These are phyloP conservation scores for Prionailurus viverrinus DNA, from an alignment of 2,113 vertebrate species.

Conservation along the genomic window DNA sequence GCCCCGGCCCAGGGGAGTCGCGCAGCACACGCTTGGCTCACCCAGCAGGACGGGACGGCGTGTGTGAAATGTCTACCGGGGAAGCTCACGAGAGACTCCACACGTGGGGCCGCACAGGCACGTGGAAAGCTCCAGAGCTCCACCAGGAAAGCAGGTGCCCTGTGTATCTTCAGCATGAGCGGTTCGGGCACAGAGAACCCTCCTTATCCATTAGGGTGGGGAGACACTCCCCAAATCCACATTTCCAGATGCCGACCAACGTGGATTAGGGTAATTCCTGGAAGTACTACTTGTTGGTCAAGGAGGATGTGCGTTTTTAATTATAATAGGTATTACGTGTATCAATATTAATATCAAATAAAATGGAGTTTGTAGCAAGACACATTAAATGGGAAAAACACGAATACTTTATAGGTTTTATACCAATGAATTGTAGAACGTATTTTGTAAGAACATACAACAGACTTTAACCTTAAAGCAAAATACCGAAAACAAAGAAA, in stretches of 20 bases:
- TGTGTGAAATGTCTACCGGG: accelerated
- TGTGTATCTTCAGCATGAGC: background rate
- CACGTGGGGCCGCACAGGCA: background rate
- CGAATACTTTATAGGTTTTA: background rate
- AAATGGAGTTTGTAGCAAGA: background rate
- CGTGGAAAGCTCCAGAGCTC: background rate
- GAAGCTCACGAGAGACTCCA: background rate
- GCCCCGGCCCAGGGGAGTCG: background rate
- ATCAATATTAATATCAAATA: background rate
- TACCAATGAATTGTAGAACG: background rate
- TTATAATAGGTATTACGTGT: background rate
- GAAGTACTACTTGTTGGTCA: background rate
- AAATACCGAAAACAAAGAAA: background rate
- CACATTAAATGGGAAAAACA: background rate
- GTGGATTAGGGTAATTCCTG: background rate
- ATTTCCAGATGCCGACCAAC: accelerated
- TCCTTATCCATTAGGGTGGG: background rate
- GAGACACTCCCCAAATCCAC: background rate
- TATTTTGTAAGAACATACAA: background rate
- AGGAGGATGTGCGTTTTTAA: background rate
- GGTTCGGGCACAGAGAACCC: background rate
- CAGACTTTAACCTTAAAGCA: background rate
- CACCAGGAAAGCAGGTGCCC: background rate
- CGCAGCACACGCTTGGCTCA: no score
- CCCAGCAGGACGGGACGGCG: no score